Percentiles rank a stretch among this genome's conserved stretches.
Conservation (phyloP, 2,113 vertebrate species). For the Vicugna pacos region DNA sequence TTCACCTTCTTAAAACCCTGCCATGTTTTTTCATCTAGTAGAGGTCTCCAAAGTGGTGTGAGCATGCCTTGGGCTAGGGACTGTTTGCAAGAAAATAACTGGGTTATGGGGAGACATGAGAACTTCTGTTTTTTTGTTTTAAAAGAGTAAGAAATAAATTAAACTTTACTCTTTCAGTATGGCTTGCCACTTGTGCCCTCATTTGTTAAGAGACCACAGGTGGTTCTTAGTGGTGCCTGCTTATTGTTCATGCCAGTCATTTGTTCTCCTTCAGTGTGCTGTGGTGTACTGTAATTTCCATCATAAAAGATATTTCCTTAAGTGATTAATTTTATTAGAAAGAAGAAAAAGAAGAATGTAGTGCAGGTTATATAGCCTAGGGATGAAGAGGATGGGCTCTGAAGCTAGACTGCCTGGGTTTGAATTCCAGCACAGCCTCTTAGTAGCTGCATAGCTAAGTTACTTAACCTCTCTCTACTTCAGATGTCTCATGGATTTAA, state of each 20-base stretch:
- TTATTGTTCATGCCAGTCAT: background rate
- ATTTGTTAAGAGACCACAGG: background rate
- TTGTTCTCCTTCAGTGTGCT: background rate
- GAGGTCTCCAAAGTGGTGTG: background rate
- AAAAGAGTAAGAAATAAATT: constrained; percentile 44
- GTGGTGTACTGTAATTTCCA: background rate
- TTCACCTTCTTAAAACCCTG: constrained; percentile 21
- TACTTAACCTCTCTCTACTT: background rate
- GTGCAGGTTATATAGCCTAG: background rate
- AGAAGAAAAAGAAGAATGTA: background rate
- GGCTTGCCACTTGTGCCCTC: background rate
- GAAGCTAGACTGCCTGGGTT: background rate
- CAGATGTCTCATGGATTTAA: background rate
- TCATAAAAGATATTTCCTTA: background rate
- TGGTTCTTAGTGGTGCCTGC: background rate
- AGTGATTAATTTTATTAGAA: constrained; percentile 1
- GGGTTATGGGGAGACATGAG: background rate
- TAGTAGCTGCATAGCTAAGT: background rate
- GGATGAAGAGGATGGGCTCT: background rate
- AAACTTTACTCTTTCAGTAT: background rate
- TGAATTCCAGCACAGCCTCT: background rate
- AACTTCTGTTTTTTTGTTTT: background rate
- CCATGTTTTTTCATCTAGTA: background rate
- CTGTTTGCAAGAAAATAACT: background rate
- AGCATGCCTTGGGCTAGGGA: background rate